Percentiles rank a stretch among this genome's conserved stretches.
Conservation (phyloP, 2,888 invertebrate genomes). For the Colletes collaris region DNA sequence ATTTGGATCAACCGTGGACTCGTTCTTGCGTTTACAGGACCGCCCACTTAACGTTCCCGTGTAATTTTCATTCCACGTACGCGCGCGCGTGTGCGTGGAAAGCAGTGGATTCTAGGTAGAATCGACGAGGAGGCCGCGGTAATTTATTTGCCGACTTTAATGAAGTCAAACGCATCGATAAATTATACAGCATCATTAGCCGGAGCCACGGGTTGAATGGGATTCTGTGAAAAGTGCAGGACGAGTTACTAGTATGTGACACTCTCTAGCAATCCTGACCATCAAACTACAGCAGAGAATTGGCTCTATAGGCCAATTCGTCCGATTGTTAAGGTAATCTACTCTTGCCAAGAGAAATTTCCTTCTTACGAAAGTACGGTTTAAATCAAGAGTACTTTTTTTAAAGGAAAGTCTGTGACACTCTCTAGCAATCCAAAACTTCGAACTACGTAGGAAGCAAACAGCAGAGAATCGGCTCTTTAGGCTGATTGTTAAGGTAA, state of each 20-base stretch:
- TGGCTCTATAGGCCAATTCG: background rate
- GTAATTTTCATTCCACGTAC: slow-evolving; percentile 58
- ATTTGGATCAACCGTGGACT: slow-evolving; percentile 47
- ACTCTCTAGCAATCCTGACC: no score
- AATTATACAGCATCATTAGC: slow-evolving; percentile 42
- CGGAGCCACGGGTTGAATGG: background rate
- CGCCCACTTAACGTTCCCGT: slow-evolving; percentile 50
- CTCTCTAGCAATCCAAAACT: no score
- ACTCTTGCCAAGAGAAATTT: no score
- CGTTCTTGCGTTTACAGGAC: slow-evolving; percentile 50
- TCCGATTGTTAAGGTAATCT: no score
- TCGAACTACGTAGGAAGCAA: no score
- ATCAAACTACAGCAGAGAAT: no score
- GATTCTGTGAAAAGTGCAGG: background rate
- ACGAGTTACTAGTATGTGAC: background rate
- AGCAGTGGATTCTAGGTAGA: slow-evolving; percentile 10
- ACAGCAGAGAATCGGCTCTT: no score
- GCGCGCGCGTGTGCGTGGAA: slow-evolving; percentile 18
- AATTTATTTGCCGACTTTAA: slow-evolving; percentile 50
- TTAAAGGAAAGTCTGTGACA: no score
- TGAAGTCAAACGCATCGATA: slow-evolving; percentile 39
- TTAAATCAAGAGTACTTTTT: no score
- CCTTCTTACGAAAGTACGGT: no score
- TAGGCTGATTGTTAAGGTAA: no score
- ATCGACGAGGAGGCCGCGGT: slow-evolving; percentile 33